Evolutionary conservation across 2,113 vertebrate genomes (phyloP), one percentile per base, ranked within the genome.

Genomic region (Periophthalmus modestus): DNA sequence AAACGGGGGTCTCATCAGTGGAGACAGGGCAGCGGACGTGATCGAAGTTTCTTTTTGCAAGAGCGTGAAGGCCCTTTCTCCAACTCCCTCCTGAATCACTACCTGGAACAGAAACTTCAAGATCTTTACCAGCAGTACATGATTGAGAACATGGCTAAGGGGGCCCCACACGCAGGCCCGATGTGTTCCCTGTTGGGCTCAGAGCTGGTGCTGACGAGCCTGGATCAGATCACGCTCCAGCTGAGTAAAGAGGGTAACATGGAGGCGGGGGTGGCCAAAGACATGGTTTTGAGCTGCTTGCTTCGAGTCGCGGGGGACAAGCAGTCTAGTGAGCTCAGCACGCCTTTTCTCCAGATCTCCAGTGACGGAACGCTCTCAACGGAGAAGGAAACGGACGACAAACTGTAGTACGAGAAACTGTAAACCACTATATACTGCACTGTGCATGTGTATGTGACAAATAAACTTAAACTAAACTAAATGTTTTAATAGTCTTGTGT

Each of bases 71-170:
- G 92, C 54, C 97, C 98, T 5, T 93, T 98, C 79, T 97, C 97
- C 0, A 98, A 98, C 86, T 95, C 98, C 0, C 89, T 95, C 58
- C 90, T 99, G 0, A 98, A 98, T 0, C 93, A 94, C 48, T 99
- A 98, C 82, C 94, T 99, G 0, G 97, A 99, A 76, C 94, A 96
- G 91, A 98, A 99, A 52, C 87, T 98, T 57, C 13, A 95, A 81
- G 98, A 99, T 63, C 90, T 99, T 1, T 98, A 98, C 75, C 95
- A 95, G 77, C 95, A 98, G 73, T 97, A 97, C 82, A 94, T 97
- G 83, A 96, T 97, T 94, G 96, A 98, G 72, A 94, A 92, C 71
- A 93, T 94, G 73, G 74, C 87, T 72, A 74, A 92, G 86, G 82
- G 93, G 68, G 68, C 58, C 34, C 71, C 75, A 3, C 80, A 84